Evolutionary conservation across 92 coral and sea anemone species (phyloP).

Genomic region (Bergia sp.): DNA sequence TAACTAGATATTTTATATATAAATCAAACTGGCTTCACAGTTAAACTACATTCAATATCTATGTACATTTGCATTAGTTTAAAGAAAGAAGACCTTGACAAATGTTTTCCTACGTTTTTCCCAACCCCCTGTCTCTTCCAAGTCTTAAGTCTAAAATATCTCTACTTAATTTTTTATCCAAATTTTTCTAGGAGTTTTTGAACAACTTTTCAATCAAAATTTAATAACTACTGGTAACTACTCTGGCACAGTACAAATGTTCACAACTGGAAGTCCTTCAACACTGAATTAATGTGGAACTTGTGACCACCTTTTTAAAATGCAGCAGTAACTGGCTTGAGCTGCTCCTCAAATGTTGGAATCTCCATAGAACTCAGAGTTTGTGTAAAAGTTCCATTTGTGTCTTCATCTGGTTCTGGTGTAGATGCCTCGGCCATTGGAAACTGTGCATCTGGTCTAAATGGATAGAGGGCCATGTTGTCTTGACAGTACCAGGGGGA

Average conservation of each 20-base stretch:
- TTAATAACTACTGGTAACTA: not conserved
- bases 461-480: slow-evolving; percentile 51
- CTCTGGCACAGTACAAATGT: not conserved
- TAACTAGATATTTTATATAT: too few relatives aligned
- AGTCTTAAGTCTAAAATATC: not conserved
- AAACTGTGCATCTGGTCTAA: slow-evolving; percentile 47
- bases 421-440: slow-evolving; percentile 92
- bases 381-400: slow-evolving; percentile 66
- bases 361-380: slow-evolving; percentile 85
- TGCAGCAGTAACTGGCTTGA: slow-evolving; percentile 85
- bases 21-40: too few relatives aligned
- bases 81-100: not conserved
- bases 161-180: not conserved
- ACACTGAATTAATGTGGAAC: too few relatives aligned
- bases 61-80: not conserved
- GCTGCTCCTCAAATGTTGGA: slow-evolving; percentile 97
- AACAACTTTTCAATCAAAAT: not conserved
- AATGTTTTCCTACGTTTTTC: too few relatives aligned
- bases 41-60: not conserved
- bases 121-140: not conserved
- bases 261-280: not conserved
- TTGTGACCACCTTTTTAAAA: slow-evolving; percentile 6
- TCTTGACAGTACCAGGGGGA: slow-evolving; percentile 77
- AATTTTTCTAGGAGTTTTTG: too few relatives aligned
- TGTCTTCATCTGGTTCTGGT: slow-evolving; percentile 71